Percentiles rank a stretch among this genome's conserved stretches.
Evolutionary conservation across 2,888 invertebrate genomes (phyloP).

Genomic region (Drosophila pseudotalamancana): DNA sequence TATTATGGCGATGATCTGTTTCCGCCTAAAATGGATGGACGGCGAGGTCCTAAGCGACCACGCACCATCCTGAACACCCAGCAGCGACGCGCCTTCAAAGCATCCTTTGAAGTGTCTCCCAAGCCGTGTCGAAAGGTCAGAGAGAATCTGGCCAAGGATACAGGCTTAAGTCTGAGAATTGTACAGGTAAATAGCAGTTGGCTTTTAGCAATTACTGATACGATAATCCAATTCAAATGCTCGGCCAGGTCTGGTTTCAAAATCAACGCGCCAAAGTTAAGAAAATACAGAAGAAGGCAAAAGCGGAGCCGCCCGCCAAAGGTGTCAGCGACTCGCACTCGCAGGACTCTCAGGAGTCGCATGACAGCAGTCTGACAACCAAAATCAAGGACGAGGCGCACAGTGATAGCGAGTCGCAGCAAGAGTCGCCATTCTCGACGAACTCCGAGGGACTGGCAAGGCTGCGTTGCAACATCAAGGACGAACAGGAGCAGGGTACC

Average conservation of each 20-base stretch:
- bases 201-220: accelerated
- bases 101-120: slow-evolving; percentile 93
- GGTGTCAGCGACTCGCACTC: slow-evolving; percentile 83
- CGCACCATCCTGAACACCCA: slow-evolving; percentile 93
- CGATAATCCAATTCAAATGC: background rate
- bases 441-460: slow-evolving; percentile 72
- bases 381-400: slow-evolving; percentile 87
- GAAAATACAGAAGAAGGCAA: slow-evolving; percentile 88
- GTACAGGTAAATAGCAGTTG: slow-evolving; percentile 87
- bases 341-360: slow-evolving; percentile 85
- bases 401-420: slow-evolving; percentile 85
- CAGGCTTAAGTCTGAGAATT: slow-evolving; percentile 92
- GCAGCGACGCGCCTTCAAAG: slow-evolving; percentile 92
- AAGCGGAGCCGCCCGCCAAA: slow-evolving; percentile 85
- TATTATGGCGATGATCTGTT: slow-evolving; percentile 87
- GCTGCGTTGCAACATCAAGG: slow-evolving; percentile 80
- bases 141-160: slow-evolving; percentile 92
- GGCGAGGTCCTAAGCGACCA: slow-evolving; percentile 91
- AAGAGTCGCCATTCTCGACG: slow-evolving; percentile 81
- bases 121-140: slow-evolving; percentile 93
- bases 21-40: slow-evolving; percentile 87
- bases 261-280: slow-evolving; percentile 88
- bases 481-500: slow-evolving; percentile 82
- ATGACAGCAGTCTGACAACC: slow-evolving; percentile 86
- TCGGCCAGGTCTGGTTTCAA: slow-evolving; percentile 87